Percentiles rank a stretch among this genome's conserved stretches.
These are phyloP conservation scores for Spodoptera littoralis DNA, from an alignment of 2,888 invertebrate species.

Conservation along the genomic window DNA sequence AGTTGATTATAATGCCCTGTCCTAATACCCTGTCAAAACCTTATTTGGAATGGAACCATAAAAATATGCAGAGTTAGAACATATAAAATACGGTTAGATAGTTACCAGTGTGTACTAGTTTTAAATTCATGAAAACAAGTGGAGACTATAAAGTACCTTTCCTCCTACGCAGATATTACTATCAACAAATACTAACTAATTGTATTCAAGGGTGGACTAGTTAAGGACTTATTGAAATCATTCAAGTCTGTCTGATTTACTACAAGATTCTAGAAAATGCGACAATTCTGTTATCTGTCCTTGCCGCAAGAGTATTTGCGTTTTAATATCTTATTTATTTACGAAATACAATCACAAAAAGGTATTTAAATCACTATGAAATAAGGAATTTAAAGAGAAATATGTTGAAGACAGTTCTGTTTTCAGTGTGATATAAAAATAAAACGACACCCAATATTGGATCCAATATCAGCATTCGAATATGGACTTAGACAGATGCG, in stretches of 20 bases:
- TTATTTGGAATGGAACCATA: neutral
- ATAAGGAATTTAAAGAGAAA: too few relatives aligned
- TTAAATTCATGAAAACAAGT: constrained; percentile 21
- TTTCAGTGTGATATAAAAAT: too few relatives aligned
- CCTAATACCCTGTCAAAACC: neutral
- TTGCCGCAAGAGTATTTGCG: neutral
- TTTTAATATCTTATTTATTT: neutral
- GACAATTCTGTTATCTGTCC: neutral
- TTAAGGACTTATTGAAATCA: constrained; percentile 28
- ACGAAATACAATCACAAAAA: too few relatives aligned
- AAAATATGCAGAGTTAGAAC: too few relatives aligned
- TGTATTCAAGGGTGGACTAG: constrained; percentile 39
- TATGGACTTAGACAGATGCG: neutral
- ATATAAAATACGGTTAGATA: too few relatives aligned
- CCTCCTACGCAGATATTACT: constrained; percentile 14
- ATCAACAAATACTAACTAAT: constrained; percentile 29
- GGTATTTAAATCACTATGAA: too few relatives aligned
- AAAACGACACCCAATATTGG: too few relatives aligned
- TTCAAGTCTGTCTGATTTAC: constrained; percentile 18
- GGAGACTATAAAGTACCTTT: neutral
- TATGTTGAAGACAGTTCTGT: too few relatives aligned
- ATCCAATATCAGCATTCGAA: neutral
- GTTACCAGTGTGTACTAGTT: neutral
- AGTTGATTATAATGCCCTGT: neutral
- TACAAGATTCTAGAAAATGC: neutral